Base-by-base conservation (phyloP, 2,113 vertebrate species). In the Antechinus flavipes region DNA sequence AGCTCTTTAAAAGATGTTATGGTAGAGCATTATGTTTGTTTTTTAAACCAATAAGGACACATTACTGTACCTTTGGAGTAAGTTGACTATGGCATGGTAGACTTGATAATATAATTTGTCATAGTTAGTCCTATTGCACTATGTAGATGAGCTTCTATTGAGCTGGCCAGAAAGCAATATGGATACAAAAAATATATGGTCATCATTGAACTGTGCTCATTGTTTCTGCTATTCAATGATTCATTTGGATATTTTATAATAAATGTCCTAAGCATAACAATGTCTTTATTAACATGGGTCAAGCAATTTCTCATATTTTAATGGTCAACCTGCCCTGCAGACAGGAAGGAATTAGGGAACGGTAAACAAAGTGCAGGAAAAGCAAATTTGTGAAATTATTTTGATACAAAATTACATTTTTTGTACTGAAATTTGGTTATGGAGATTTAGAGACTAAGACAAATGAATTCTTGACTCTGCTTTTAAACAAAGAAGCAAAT, bases 401-500 rank as follows among this genome's bases (percentile, higher is more conserved):
- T 94, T 94, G 93, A 22, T 55, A 0, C 0, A 27, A 96, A 92
- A 90, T 56, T 96, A 96, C 97, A 22, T 22, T 27, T 27, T 53
- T 54, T 50, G 47, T 97, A n/a, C 0, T 25, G 0, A 52, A 42
- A 27, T 96, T 14, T 27, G 91, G 47, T 91, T 93, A 55, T 95
- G 91, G 68, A 84, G n/a, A 94, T 91, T 97, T 91, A 42, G 91
- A 93, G 49, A 90, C 11, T 96, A 91, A 91, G 35, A 93, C 27
- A 27, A 91, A 94, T 93, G 8, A 12, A 0, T 76, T 58, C 91
- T 52, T 90, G 90, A 93, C 90, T 94, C 54, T 96, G 95, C 94
- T 96, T 97, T 97, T 96, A 97, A 97, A 94, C 91, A 95, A 91
- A 95, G 97, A 97, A 93, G 8, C 23, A 55, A 93, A 91, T 93